phyloP scores from a whole-genome alignment of 2,888 invertebrate genomes.

The Teleiodes luculella region DNA sequence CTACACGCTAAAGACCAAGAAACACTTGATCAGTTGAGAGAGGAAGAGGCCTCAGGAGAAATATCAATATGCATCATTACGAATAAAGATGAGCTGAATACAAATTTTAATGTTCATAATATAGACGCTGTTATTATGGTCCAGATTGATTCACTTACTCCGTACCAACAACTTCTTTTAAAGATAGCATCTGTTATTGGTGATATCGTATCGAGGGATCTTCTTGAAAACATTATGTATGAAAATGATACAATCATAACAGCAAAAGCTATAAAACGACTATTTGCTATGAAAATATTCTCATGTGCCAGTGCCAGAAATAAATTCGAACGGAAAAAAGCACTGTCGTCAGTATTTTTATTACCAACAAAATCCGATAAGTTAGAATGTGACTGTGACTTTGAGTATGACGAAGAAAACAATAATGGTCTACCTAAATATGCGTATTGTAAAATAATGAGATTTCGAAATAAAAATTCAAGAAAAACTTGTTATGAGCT shows the following conservation, averaged over 20 bases:
- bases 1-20: conserved; percentile 49
- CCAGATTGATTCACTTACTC: conserved; percentile 76
- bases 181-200: conserved; percentile 81
- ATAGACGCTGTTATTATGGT: conserved; percentile 71
- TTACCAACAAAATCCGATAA: conserved; percentile 28
- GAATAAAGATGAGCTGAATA: conserved; percentile 53
- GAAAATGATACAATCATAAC: conserved; percentile 69
- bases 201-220: conserved; percentile 68
- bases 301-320: conserved; percentile 66
- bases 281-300: conserved; percentile 75
- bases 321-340: conserved; percentile 32
- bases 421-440: conserved; percentile 66
- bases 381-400: conserved; percentile 56
- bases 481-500: conserved; percentile 75
- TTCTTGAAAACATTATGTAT: conserved; percentile 75
- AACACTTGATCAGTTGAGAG: conserved; percentile 43
- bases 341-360: conserved; percentile 25
- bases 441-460: conserved; percentile 78
- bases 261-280: conserved; percentile 73
- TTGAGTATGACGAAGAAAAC: conserved; percentile 54
- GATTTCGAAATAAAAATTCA: conserved; percentile 73
- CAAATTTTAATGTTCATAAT: conserved; percentile 61
- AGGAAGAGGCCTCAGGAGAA: conserved; percentile 43
- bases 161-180: conserved; percentile 79
- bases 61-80: conserved; percentile 55